Conservation (phyloP, 2,888 invertebrate genomes). For the Agrochola litura region DNA sequence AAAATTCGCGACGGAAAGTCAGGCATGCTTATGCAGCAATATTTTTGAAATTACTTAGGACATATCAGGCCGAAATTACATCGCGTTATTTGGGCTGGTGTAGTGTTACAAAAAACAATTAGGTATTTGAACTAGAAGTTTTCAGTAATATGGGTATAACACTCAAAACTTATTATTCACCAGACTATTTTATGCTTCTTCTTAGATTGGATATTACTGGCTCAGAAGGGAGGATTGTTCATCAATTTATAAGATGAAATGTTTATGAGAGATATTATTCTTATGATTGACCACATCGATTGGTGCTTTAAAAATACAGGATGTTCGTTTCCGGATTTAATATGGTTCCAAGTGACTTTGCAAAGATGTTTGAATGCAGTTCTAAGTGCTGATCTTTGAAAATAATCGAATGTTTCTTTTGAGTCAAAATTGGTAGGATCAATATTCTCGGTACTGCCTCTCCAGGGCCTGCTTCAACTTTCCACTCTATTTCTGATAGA, state of each 20-base stretch:
- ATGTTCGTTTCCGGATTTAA: background rate
- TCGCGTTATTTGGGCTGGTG: background rate
- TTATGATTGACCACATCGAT: background rate
- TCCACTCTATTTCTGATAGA: background rate
- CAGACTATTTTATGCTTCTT: background rate
- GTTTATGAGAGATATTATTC: conserved; percentile 1
- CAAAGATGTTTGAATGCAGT: background rate
- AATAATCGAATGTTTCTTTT: background rate
- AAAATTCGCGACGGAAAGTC: background rate
- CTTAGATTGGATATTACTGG: background rate
- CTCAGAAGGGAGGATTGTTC: background rate
- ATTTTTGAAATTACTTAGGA: background rate
- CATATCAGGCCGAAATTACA: background rate
- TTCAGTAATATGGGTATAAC: background rate
- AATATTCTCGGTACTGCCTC: too few relatives aligned
- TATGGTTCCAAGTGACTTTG: background rate
- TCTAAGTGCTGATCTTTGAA: background rate
- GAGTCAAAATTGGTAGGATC: background rate
- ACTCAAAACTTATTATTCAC: background rate
- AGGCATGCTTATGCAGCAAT: background rate
- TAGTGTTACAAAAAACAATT: background rate
- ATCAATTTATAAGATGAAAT: background rate
- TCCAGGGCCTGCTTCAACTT: background rate
- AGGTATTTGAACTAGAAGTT: background rate
- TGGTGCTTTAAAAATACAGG: background rate